Base-by-base conservation (phyloP, 2,797 vertebrate species). In the Acrossocheilus wenchowensis region DNA sequence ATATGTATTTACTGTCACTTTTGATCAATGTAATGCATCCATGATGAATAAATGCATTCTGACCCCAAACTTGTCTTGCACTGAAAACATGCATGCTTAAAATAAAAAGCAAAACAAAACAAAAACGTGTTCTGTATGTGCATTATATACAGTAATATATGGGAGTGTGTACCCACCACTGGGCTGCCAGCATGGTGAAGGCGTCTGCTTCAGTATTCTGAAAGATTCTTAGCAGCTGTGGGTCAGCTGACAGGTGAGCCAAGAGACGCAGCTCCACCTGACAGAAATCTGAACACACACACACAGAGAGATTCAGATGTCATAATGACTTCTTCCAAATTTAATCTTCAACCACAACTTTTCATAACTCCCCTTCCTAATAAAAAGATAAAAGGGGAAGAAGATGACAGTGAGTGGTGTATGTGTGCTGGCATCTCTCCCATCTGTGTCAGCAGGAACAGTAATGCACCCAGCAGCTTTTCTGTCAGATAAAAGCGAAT, bases 251-350 rank as follows among this genome's bases (percentile, higher is more conserved):
- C 86, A 98, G 95, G 90, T 98, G 97, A 90, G 98, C 96, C 88
- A 99, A 94, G 84, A 99, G 96, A 88, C 97, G 96, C 89, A 99
- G 93, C 87, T 99, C 97, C 90, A 98, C 96, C 92, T 99, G 97
- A 87, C 97, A 97, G 92, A 98, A 99, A 94, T 99, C 98, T 98
- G 52, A 62, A 89, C 54, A 86, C 69, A 82, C 36, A 87, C 97
- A 86, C 62, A 79, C 30, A 68, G 30, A 62, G 11, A 62, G 43
- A 52, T 23, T 86, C 34, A 75, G 23, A 84, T 19, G 14, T 52
- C 43, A 74, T 62, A 17, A 48, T 2, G 39, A 60, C 39, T 36
- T 41, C 69, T 39, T 36, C 23, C 11, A 57, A 73, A 80, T 30
- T 19, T 21, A 34, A 79, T 60, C n/a, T 60, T 85, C 48, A 85